Evolutionary conservation across 1,140 invertebrate genomes (phyloP).

Genomic region (Musca domestica): DNA sequence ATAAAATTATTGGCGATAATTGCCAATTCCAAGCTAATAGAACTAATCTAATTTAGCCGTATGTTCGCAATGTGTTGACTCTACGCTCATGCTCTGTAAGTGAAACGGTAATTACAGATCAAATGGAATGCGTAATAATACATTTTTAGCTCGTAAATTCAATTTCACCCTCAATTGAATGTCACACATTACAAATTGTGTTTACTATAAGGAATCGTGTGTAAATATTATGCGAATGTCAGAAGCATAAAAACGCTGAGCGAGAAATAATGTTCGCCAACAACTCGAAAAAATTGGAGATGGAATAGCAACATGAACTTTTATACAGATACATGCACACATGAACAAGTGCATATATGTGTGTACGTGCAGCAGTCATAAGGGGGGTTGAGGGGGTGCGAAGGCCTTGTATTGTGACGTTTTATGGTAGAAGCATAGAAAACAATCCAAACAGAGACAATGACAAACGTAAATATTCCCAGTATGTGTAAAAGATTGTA

Average conservation of each 20-base stretch:
- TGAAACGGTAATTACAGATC: too few species aligned
- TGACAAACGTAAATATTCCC: constrained; percentile 21
- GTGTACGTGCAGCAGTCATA: background rate
- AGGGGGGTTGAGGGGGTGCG: background rate
- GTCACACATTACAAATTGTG: constrained; percentile 32
- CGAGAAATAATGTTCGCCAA: background rate
- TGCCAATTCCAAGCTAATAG: too few species aligned
- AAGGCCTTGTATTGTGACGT: background rate
- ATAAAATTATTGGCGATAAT: too few species aligned
- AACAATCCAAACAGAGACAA: constrained; percentile 15
- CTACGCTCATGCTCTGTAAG: too few species aligned
- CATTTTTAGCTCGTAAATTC: constrained; percentile 28
- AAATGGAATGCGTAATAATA: constrained; percentile 15
- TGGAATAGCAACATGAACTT: background rate
- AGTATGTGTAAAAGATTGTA: background rate
- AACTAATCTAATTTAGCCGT: too few species aligned
- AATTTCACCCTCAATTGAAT: constrained; percentile 33
- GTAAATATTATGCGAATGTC: constrained; percentile 27
- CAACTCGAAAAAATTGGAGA: background rate
- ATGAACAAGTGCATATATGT: too few species aligned
- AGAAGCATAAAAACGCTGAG: background rate
- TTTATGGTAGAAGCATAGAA: background rate
- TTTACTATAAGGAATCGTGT: constrained; percentile 30
- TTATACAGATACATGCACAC: too few species aligned
- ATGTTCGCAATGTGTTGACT: too few species aligned